Evolutionary conservation across 2,797 vertebrate species (phyloP), one percentile per base, ranked within the genome.

Genomic region (Poeciliopsis turneri): DNA sequence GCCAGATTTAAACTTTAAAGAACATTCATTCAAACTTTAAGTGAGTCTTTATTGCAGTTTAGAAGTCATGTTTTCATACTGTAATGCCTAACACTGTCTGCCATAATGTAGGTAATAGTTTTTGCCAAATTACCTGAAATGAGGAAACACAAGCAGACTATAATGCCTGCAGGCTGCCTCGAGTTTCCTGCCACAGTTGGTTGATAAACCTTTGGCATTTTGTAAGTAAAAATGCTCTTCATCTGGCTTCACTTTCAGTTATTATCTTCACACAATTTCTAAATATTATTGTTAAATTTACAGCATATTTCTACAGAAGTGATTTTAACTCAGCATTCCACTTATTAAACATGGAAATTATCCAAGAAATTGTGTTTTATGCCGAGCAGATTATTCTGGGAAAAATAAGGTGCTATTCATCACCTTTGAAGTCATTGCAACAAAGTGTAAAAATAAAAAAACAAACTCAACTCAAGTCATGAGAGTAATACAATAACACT

Each of bases 11-110:
- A 79, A 80, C 61, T 47, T 74, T 16, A 25, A 47, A 47, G 66
- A 82, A 41, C 59, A 74, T 74, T 78, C 70, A 87, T 84, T 89
- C 77, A 79, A 90, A 82, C 46, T 57, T 85, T 79, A 7, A 4
- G 33, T 13, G 18, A 36, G 45, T 64, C n/a, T n/a, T 41, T 51
- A n/a, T 5, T 20, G 36, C 33, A 76, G 23, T 71, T 71, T 16
- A 45, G 6, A 71, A 71, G 7, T 25, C 25, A 71, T 3, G 1
- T 45, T 13, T 69, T 43, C 13, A 70, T n/a, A 13, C 45, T 45
- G 23, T 70, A 45, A n/a, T 45, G 23, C 41, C 12, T 71, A 28
- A 68, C 11, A 0, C 20, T 45, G 43, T 69, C 39, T 39, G 20
- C 0, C 18, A 41, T 39, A 18, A 66, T 10, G 2, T 68, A 68